Evolutionary conservation across 2,888 invertebrate genomes (phyloP), one percentile per base, ranked within the genome.

Genomic region (Amphipoea lucens): DNA sequence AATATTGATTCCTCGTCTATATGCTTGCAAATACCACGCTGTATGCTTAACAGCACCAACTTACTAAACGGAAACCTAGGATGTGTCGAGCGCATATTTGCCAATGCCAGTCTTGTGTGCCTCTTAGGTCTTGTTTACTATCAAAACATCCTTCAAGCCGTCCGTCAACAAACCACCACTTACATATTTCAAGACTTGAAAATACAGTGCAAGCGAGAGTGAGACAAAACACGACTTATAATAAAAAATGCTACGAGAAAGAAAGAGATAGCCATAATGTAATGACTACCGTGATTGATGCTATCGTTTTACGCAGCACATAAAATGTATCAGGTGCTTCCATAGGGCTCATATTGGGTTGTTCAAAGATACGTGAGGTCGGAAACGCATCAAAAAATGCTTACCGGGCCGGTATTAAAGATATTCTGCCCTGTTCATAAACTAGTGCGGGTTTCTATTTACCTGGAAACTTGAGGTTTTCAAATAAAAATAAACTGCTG

Each of bases 311-410:
- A 87, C 71, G 84, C 36, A 79, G 67, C 65, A 75, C 67, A 84
- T 88, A 88, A 88, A 88, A 79, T 78, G 74, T 88, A 82, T 87
- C 87, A 87, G 83, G 88, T 87, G 83, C 67, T 88, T 88, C 76
- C 54, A 80, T 62, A 29, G 48, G 78, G 70, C 63, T 68, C 71
- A 68, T 78, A 76, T 80, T 75, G 80, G 80, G 83, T 68, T 82
- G 65, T 88, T 85, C 45, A 65, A 76, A 83, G 88, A 81, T 86
- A 88, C 86, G 88, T 76, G 79, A 69, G 89, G 88, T 88, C 57
- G 81, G 80, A 84, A 84, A 87, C 71, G 70, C 87, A 88, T 88
- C 82, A 88, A 88, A 88, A 88, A 87, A 86, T 84, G 78, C 88
- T 87, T 87, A 87, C 87, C 66, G 73, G 20, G 62, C n/a, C 65